These are phyloP conservation scores for Papilio polyxenes DNA, from an alignment of 1,140 invertebrate species.

Conservation along the genomic window DNA sequence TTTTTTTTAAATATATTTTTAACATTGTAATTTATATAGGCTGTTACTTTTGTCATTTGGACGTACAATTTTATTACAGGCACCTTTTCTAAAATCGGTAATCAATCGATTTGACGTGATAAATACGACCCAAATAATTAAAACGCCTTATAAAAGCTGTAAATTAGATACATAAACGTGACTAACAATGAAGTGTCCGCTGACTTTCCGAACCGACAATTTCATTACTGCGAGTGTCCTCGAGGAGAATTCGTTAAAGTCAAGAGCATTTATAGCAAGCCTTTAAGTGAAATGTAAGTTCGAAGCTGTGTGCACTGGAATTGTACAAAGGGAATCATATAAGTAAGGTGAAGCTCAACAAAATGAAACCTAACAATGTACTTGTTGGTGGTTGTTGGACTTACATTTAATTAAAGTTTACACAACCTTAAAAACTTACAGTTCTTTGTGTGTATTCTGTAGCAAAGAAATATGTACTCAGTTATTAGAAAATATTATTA, in stretches of 20 bases:
- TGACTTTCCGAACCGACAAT: not conserved
- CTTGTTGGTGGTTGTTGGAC: not conserved
- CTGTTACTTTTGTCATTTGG: not conserved
- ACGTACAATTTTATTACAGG: not conserved
- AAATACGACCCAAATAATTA: not conserved
- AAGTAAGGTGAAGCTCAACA: not conserved
- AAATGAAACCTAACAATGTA: not conserved
- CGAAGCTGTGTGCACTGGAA: not conserved
- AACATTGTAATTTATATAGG: not conserved
- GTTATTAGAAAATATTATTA: no score
- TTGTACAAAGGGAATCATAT: not conserved
- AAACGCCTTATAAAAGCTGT: not conserved
- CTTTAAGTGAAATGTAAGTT: slow-evolving; percentile 3
- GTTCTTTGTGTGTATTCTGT: not conserved
- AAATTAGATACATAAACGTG: not conserved
- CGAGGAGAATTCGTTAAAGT: slow-evolving; percentile 1
- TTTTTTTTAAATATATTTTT: no score
- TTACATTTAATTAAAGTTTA: not conserved
- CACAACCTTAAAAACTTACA: not conserved
- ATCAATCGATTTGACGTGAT: not conserved
- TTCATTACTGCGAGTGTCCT: slow-evolving; percentile 7
- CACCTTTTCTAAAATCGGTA: not conserved
- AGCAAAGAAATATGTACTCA: not conserved
- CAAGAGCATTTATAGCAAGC: slow-evolving; percentile 1
- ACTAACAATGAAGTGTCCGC: not conserved